Conservation (phyloP, 2,113 vertebrate genomes). For the Oryzias javanicus region DNA sequence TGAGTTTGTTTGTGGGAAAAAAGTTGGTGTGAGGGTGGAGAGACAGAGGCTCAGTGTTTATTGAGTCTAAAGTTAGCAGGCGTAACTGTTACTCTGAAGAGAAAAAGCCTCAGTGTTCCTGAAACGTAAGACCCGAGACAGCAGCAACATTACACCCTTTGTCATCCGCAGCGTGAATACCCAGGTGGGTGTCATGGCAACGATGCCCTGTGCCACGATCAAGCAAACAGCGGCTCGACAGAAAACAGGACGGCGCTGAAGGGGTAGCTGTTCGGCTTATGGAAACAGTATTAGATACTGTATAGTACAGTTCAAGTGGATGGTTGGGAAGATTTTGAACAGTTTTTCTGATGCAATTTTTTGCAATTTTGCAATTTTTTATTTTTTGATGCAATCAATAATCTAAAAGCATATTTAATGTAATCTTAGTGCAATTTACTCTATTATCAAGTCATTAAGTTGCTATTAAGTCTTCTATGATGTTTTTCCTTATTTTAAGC, state of each 20-base stretch:
- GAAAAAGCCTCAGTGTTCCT: conserved; percentile 57
- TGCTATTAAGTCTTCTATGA: too few species aligned
- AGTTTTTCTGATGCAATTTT: too few species aligned
- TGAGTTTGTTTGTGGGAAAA: conserved; percentile 29
- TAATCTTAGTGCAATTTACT: too few species aligned
- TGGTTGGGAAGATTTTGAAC: too few species aligned
- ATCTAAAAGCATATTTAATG: too few species aligned
- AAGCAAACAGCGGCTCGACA: conserved; percentile 4
- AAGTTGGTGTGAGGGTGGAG: conserved; percentile 19
- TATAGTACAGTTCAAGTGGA: too few species aligned
- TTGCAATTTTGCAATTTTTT: too few species aligned
- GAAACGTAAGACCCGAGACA: conserved; percentile 65
- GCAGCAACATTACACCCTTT: conserved; percentile 69
- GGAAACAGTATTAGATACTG: too few species aligned
- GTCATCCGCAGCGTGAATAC: conserved; percentile 71
- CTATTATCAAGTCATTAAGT: too few species aligned
- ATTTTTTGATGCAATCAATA: too few species aligned
- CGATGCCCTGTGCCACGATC: conserved; percentile 37
- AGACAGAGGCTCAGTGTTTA: conserved; percentile 45
- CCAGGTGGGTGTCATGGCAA: conserved; percentile 68
- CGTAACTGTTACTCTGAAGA: conserved; percentile 60
- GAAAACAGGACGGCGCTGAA: conserved; percentile 9
- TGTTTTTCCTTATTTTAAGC: too few species aligned
- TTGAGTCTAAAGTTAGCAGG: conserved; percentile 60
- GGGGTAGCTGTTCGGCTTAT: not conserved